Percentiles rank a stretch among this genome's conserved stretches.
phyloP scores from a whole-genome alignment of 2,113 vertebrate genomes.

The Chelonoidis abingdonii region DNA sequence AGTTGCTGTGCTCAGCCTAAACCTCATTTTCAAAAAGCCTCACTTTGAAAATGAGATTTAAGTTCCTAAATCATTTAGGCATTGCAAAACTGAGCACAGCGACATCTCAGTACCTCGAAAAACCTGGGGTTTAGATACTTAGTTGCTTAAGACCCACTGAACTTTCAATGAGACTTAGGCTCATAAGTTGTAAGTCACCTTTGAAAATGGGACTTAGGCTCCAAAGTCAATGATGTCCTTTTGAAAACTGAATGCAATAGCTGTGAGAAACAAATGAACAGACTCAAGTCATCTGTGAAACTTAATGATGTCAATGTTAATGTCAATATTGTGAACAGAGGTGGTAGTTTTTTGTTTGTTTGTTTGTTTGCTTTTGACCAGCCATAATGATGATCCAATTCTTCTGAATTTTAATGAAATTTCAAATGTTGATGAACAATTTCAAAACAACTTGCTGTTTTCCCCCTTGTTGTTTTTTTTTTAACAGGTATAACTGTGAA shows the following conservation, averaged over 20 bases:
- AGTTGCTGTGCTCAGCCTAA: no score
- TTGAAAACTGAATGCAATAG: background rate
- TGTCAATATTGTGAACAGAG: background rate
- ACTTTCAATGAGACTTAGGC: no score
- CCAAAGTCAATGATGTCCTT: background rate
- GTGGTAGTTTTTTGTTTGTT: background rate
- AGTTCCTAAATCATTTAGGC: no score
- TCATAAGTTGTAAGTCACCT: background rate
- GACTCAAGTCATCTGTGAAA: background rate
- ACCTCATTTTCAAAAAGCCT: no score
- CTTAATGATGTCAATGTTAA: background rate
- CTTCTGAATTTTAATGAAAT: background rate
- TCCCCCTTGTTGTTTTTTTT: background rate
- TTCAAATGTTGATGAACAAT: background rate
- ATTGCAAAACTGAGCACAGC: no score
- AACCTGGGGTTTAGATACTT: no score
- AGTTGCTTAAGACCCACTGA: no score
- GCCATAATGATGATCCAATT: background rate
- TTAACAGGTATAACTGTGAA: background rate
- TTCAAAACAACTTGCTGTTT: background rate
- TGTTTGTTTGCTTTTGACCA: background rate
- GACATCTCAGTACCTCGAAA: no score
- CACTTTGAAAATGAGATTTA: no score
- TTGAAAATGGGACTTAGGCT: background rate
- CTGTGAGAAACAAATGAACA: background rate